Evolutionary conservation across 2,888 invertebrate genomes (phyloP).

Genomic region (Germaria angustata): DNA sequence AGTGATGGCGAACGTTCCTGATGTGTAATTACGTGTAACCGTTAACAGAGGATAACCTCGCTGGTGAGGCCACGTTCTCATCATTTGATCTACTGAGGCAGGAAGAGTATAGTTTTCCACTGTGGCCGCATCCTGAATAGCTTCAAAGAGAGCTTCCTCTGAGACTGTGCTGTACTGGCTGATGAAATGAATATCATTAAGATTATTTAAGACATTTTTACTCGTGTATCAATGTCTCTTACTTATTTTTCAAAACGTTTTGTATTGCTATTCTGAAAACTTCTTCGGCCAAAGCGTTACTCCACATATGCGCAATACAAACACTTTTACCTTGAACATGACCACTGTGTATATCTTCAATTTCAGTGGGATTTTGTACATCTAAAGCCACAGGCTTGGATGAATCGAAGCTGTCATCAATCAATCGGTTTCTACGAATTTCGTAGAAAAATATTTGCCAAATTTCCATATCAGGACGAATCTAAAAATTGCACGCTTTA

Average conservation of each 20-base stretch:
- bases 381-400: constrained; percentile 91
- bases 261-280: constrained; percentile 75
- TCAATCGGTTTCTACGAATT: constrained; percentile 86
- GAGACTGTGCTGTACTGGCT: constrained; percentile 72
- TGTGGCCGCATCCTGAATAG: constrained; percentile 71
- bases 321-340: constrained; percentile 95
- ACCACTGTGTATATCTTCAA: constrained; percentile 89
- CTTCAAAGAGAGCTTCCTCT: constrained; percentile 73
- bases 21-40: constrained; percentile 81
- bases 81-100: constrained; percentile 82
- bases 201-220: too few relatives aligned
- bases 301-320: constrained; percentile 80
- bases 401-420: too few relatives aligned
- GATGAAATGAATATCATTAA: background rate
- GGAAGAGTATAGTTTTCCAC: constrained; percentile 69
- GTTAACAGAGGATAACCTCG: constrained; percentile 83
- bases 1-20: constrained; percentile 80
- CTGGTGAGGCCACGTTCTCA: constrained; percentile 84
- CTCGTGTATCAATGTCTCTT: too few relatives aligned
- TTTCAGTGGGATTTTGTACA: constrained; percentile 90
- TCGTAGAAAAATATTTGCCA: constrained; percentile 88
- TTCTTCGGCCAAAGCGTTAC: constrained; percentile 73
- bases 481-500: constrained; percentile 78
- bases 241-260: constrained; percentile 75
- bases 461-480: constrained; percentile 84